Evolutionary conservation across 2,888 invertebrate species (phyloP).

Genomic region (Scaptodrosophila latifasciaeformis): DNA sequence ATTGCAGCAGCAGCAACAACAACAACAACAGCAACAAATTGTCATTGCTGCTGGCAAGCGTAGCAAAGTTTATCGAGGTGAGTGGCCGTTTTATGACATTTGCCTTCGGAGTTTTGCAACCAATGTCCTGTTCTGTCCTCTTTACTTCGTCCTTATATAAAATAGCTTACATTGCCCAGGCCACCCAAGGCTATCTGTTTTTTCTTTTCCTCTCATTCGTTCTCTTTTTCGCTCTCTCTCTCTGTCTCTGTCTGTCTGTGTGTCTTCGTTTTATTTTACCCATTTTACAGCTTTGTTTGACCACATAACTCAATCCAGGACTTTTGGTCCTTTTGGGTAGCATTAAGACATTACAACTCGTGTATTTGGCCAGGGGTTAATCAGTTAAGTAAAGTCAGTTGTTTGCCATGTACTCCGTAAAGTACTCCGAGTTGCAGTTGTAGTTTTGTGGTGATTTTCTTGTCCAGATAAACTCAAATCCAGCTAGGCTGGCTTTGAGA

Average conservation of each 20-base stretch:
- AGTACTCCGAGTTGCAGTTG: too few species aligned
- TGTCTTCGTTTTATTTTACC: too few species aligned
- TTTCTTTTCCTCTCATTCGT: not conserved
- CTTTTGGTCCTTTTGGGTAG: not conserved
- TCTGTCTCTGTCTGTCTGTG: not conserved
- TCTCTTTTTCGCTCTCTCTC: slow-evolving; percentile 8
- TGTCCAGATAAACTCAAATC: too few species aligned
- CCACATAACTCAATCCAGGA: slow-evolving; percentile 7
- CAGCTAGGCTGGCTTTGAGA: too few species aligned
- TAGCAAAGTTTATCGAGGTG: slow-evolving; percentile 86
- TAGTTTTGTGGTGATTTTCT: too few species aligned
- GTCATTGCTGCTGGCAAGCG: slow-evolving; percentile 79
- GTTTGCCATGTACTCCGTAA: slow-evolving; percentile 7
- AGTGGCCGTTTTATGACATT: slow-evolving; percentile 74
- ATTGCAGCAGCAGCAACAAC: slow-evolving; percentile 76
- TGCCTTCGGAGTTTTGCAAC: slow-evolving; percentile 19
- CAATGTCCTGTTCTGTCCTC: not conserved
- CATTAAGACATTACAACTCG: slow-evolving; percentile 4
- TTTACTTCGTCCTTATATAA: not conserved
- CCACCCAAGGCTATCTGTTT: slow-evolving; percentile 4
- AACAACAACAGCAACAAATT: slow-evolving; percentile 78
- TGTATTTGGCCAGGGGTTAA: slow-evolving; percentile 20
- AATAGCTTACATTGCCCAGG: not conserved
- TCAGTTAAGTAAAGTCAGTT: slow-evolving; percentile 40
- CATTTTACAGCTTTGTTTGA: not conserved